Evolutionary conservation across 92 coral and sea anemone genomes (phyloP).

Genomic region (Zoanthus gigantus): DNA sequence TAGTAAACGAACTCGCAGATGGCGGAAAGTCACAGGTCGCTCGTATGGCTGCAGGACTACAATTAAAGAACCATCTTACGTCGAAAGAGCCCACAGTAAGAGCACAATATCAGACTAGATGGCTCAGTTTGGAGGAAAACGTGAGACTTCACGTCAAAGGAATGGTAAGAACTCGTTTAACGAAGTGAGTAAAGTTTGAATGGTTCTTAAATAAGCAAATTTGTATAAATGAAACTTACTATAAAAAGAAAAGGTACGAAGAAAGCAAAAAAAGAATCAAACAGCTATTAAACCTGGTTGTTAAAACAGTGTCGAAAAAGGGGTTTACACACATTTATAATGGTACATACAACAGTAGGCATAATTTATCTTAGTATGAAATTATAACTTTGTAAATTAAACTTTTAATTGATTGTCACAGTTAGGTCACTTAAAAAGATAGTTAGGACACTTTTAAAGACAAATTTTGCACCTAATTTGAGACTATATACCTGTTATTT

Average conservation of each 20-base stretch:
- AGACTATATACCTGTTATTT: too few relatives aligned
- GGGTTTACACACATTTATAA: too few relatives aligned
- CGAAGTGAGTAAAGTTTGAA: background rate
- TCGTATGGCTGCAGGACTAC: conserved; percentile 98
- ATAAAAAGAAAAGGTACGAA: background rate
- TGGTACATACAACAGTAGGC: too few relatives aligned
- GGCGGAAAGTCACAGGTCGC: conserved; percentile 88
- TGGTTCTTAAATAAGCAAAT: background rate
- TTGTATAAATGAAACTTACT: background rate
- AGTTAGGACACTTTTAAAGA: too few relatives aligned
- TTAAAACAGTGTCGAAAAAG: too few relatives aligned
- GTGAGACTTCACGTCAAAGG: conserved; percentile 72
- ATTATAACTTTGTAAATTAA: too few relatives aligned
- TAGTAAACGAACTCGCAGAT: conserved; percentile 81
- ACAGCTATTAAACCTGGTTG: too few relatives aligned
- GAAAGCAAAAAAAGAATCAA: too few relatives aligned
- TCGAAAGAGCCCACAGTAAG: conserved; percentile 88
- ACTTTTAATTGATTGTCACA: too few relatives aligned
- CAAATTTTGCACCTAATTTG: too few relatives aligned
- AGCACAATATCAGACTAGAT: conserved; percentile 84
- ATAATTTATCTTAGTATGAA: too few relatives aligned
- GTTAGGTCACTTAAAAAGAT: too few relatives aligned
- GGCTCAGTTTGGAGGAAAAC: conserved; percentile 74
- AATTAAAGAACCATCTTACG: conserved; percentile 92
- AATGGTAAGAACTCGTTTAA: conserved; percentile 61